These are phyloP conservation scores for Parnassius apollo DNA, from an alignment of 2,888 invertebrate genomes.

Conservation along the genomic window DNA sequence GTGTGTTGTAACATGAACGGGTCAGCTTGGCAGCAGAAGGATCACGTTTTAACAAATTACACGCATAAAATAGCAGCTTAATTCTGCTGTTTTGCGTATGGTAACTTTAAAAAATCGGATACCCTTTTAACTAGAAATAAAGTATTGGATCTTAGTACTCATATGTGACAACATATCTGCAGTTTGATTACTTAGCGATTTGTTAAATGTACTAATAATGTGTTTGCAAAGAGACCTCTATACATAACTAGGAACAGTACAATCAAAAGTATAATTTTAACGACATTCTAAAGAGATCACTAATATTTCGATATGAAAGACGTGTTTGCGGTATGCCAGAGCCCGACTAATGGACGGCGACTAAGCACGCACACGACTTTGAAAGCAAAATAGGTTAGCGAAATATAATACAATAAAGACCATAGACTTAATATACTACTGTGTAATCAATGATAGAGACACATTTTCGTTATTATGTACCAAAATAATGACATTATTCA, in stretches of 20 bases:
- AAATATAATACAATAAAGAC: conserved; percentile 3
- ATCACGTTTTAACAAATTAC: not conserved
- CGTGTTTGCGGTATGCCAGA: conserved; percentile 6
- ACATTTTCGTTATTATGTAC: not conserved
- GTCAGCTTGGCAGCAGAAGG: not conserved
- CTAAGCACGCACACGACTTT: conserved; percentile 15
- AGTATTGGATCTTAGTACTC: too few relatives aligned
- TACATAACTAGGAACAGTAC: too few relatives aligned
- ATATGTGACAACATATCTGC: too few relatives aligned
- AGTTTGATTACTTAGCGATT: too few relatives aligned
- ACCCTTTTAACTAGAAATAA: too few relatives aligned
- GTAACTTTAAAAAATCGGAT: too few relatives aligned
- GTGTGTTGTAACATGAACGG: too few relatives aligned
- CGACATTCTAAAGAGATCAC: conserved; percentile 2
- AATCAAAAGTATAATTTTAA: not conserved
- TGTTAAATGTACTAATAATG: too few relatives aligned
- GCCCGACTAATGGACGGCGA: conserved; percentile 14
- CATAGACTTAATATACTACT: too few relatives aligned
- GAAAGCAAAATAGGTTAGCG: conserved; percentile 7
- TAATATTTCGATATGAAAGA: conserved; percentile 14
- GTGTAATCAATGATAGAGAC: not conserved
- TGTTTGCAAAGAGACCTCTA: too few relatives aligned
- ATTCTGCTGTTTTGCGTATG: too few relatives aligned
- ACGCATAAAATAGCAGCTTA: not conserved
- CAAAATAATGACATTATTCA: too few relatives aligned